Conservation (phyloP, 2,888 invertebrate genomes). For the Dermolepida albohirtum region DNA sequence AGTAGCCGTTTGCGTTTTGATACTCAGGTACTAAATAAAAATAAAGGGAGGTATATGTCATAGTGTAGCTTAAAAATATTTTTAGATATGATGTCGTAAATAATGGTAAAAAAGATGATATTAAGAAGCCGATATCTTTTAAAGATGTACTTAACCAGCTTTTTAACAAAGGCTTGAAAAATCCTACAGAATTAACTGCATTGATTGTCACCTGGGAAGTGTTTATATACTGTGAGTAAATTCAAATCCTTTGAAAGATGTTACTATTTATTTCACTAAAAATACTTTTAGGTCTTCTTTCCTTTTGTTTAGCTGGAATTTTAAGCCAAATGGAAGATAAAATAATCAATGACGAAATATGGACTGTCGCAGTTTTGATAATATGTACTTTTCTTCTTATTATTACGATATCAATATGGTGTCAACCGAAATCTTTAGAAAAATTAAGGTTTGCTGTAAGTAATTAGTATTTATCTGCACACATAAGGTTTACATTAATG, state of each 20-base stretch:
- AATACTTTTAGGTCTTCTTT: slow-evolving; percentile 55
- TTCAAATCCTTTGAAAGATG: background rate
- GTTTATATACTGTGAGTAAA: slow-evolving; percentile 65
- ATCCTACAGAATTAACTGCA: slow-evolving; percentile 66
- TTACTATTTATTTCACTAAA: slow-evolving; percentile 23
- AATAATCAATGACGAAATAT: slow-evolving; percentile 59
- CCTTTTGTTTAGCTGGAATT: slow-evolving; percentile 60
- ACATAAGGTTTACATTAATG: too few species aligned
- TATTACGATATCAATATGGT: slow-evolving; percentile 68
- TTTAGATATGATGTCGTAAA: slow-evolving; percentile 64
- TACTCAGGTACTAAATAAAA: slow-evolving; percentile 73
- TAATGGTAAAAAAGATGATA: slow-evolving; percentile 60
- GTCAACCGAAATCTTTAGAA: slow-evolving; percentile 73
- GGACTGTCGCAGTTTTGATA: slow-evolving; percentile 60
- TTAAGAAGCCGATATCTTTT: slow-evolving; percentile 55
- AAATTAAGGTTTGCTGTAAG: slow-evolving; percentile 74
- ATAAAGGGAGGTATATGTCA: background rate
- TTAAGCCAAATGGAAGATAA: slow-evolving; percentile 59
- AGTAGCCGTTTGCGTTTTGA: slow-evolving; percentile 87
- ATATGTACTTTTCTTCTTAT: slow-evolving; percentile 57
- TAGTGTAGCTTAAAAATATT: slow-evolving; percentile 1
- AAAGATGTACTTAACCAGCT: slow-evolving; percentile 63
- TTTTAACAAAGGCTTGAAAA: slow-evolving; percentile 61
- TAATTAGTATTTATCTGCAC: slow-evolving; percentile 16
- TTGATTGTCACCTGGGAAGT: slow-evolving; percentile 66